These are phyloP conservation scores for Oryzias sinensis DNA, from an alignment of 2,797 vertebrate genomes.

Conservation along the genomic window DNA sequence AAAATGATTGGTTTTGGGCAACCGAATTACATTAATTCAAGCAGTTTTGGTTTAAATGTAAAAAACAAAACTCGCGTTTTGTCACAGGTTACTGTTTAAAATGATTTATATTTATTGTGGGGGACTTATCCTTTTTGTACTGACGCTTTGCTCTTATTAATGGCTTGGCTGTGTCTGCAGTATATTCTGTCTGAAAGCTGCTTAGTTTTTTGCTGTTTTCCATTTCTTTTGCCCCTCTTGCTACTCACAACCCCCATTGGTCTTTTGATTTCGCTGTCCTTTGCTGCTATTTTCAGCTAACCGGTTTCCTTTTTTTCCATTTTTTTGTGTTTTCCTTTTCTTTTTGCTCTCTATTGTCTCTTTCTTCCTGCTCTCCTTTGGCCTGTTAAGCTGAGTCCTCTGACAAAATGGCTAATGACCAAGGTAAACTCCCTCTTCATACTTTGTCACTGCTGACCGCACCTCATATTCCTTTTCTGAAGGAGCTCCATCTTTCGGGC, in stretches of 20 bases:
- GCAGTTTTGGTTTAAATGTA: too few relatives aligned
- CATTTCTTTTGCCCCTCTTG: constrained; percentile 21
- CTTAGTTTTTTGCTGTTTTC: constrained; percentile 25
- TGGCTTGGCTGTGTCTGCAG: constrained; percentile 23
- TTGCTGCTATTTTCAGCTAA: constrained; percentile 70
- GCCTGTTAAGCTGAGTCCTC: constrained; percentile 94
- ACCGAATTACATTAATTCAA: too few relatives aligned
- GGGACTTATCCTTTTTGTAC: constrained; percentile 1
- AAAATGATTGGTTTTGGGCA: too few relatives aligned
- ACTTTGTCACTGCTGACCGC: constrained; percentile 55
- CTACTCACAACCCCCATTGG: constrained; percentile 19
- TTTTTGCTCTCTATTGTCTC: constrained; percentile 85
- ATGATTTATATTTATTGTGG: not conserved
- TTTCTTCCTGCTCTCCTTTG: constrained; percentile 82
- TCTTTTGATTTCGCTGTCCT: constrained; percentile 43
- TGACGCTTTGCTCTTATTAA: constrained; percentile 31
- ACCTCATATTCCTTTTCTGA: constrained; percentile 21
- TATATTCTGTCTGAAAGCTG: constrained; percentile 17
- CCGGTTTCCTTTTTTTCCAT: constrained; percentile 49
- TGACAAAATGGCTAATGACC: constrained; percentile 99
- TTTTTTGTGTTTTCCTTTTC: constrained; percentile 75
- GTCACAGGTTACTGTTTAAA: not conserved
- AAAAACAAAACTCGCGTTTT: too few relatives aligned
- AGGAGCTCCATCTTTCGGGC: constrained; percentile 40
- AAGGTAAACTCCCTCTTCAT: constrained; percentile 89